phyloP scores from a whole-genome alignment of 2,888 invertebrate genomes.

The Limnephilus auricula region DNA sequence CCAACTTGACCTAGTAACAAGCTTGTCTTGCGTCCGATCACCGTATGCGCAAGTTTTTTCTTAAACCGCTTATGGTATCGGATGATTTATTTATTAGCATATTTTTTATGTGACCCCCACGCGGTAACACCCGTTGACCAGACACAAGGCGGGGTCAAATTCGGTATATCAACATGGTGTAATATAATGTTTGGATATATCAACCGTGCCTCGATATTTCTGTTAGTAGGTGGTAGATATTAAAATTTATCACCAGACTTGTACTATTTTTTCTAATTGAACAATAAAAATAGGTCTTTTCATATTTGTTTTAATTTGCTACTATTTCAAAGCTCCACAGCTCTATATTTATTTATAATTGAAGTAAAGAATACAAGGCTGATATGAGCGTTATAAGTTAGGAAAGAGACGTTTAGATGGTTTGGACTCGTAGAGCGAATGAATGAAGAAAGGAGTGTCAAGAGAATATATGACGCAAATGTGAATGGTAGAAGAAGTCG shows the following conservation, averaged over 20 bases:
- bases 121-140: background rate
- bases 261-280: too few relatives aligned
- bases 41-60: background rate
- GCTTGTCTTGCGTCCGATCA: background rate
- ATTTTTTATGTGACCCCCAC: background rate
- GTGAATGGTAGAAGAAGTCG: too few relatives aligned
- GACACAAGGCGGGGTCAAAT: background rate
- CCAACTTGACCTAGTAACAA: background rate
- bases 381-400: too few relatives aligned
- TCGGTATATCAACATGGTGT: background rate
- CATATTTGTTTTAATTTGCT: too few relatives aligned
- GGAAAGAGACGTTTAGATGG: too few relatives aligned
- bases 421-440: too few relatives aligned
- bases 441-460: too few relatives aligned
- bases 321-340: too few relatives aligned
- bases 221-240: background rate
- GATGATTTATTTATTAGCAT: background rate
- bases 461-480: too few relatives aligned
- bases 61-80: background rate
- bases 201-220: background rate
- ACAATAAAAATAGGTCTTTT: too few relatives aligned
- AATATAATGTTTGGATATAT: background rate
- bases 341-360: too few relatives aligned
- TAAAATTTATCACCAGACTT: background rate
- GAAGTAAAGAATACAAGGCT: too few relatives aligned